These are phyloP conservation scores for Gopherus evgoodei DNA, from an alignment of 2,113 vertebrate species.

Conservation along the genomic window DNA sequence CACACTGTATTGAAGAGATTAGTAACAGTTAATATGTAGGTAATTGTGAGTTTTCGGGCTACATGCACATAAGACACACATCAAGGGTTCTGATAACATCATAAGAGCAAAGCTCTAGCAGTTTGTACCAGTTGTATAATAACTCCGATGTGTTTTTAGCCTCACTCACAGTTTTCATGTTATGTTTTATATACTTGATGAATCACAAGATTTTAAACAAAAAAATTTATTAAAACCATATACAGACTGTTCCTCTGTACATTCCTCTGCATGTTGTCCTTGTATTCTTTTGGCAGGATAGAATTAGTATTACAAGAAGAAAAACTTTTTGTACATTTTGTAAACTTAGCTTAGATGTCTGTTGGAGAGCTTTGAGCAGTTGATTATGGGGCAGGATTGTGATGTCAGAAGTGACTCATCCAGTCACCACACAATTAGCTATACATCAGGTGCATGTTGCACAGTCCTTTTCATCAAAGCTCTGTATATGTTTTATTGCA, in stretches of 20 bases:
- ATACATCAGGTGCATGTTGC: background rate
- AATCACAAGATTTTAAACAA: conserved; percentile 49
- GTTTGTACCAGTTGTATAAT: background rate
- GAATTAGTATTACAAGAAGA: conserved; percentile 49
- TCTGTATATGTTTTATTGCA: background rate
- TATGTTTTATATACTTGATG: conserved; percentile 10
- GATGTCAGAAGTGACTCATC: background rate
- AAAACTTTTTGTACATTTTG: background rate
- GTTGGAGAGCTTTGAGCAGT: background rate
- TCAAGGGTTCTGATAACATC: fast-evolving
- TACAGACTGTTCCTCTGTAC: conserved; percentile 31
- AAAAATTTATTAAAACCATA: conserved; percentile 28
- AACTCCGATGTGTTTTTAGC: background rate
- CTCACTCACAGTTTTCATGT: background rate
- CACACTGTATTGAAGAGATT: background rate
- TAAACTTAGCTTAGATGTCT: background rate
- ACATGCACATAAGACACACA: fast-evolving
- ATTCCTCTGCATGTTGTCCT: conserved; percentile 39
- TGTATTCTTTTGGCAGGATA: background rate
- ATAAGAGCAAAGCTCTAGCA: background rate
- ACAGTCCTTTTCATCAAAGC: background rate
- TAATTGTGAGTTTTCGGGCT: fast-evolving
- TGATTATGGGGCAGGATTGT: background rate
- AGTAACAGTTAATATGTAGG: fast-evolving
- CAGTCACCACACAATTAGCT: background rate